Base-by-base conservation (phyloP, 1,140 invertebrate genomes). In the Galleria mellonella region DNA sequence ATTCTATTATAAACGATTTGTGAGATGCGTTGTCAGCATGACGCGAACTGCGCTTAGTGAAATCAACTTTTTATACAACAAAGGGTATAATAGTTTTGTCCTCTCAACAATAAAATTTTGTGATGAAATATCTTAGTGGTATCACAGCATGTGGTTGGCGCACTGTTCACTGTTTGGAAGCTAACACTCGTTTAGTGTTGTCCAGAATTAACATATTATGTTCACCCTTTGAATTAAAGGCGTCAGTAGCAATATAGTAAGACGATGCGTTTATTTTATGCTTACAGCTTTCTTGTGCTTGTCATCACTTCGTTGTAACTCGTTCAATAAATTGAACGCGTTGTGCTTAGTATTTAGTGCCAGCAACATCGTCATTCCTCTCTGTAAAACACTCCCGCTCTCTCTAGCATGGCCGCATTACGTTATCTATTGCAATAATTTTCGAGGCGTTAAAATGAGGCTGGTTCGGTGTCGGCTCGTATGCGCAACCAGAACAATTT, bases 21-120 rank as follows among this genome's bases (percentile, higher is more conserved):
- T 76, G 54, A 81, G 68, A 83, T 70, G 81, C 66, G 47, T 64
- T 81, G 78, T 84, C 81, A 84, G 81, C 81, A 74, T 84, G 81
- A 84, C 67, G 55, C 69, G 62, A 69, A 62, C 53, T 51, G 29
- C 46, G 56, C 46, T 67, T 55, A 61, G 55, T 70, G 60, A 62
- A 73, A 72, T 75, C 51, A 62, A 52, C 13, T 57, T 69, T 71
- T 78, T 73, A 23, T 74, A 47, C 32, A 51, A 54, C 50, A 67
- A 67, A 64, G 44, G 59, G 41, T 65, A 66, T 70, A 70, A 76
- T 72, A 70, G 65, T 66, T 69, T 62, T 70, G 72, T 79, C 72
- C 50, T 51, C 41, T 50, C 49, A 49, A 66, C 63, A 65, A 72
- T 65, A 52, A 69, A 37, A 37, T 15, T 17, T 37, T 75, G 72